Percentiles rank a stretch among this genome's conserved stretches.
Conservation (phyloP, 1,140 invertebrate species). For the Polypedilum vanderplanki region DNA sequence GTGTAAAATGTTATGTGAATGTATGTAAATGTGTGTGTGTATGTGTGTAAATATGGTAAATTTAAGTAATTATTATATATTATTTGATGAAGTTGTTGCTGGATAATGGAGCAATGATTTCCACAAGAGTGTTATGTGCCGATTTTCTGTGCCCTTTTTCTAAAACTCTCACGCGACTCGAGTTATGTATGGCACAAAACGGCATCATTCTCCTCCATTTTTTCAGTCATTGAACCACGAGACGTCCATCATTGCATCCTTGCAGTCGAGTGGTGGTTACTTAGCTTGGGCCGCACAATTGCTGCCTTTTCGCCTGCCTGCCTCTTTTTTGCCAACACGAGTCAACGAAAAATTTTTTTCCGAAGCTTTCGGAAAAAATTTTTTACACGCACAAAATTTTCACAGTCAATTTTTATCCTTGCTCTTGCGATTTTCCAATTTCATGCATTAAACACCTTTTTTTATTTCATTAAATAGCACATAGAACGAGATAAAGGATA, state of each 20-base stretch:
- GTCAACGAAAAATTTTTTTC: not conserved
- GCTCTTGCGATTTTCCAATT: conserved; percentile 5
- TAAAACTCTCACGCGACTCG: conserved; percentile 24
- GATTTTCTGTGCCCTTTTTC: conserved; percentile 21
- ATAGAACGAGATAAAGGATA: not conserved
- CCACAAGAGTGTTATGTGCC: conserved; percentile 3
- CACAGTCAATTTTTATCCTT: conserved; percentile 10
- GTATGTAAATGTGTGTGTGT: not conserved
- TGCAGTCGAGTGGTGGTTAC: not conserved
- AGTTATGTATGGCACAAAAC: conserved; percentile 10
- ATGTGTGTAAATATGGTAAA: not conserved
- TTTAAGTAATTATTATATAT: conserved; percentile 19
- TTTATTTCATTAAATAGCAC: not conserved
- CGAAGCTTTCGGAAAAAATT: not conserved
- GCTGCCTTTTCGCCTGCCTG: not conserved
- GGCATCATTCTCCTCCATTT: conserved; percentile 14
- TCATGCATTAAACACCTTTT: conserved; percentile 28
- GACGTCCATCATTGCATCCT: conserved; percentile 18
- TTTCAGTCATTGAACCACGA: conserved; percentile 21
- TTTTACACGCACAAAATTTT: conserved; percentile 22
- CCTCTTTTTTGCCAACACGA: not conserved
- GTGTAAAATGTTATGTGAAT: too few species aligned
- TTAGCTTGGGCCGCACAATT: not conserved
- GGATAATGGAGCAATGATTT: conserved; percentile 11
- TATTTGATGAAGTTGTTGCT: not conserved